Evolutionary conservation across 2,113 vertebrate genomes (phyloP), one percentile per base, ranked within the genome.

Genomic region (Microcebus jonahi): DNA sequence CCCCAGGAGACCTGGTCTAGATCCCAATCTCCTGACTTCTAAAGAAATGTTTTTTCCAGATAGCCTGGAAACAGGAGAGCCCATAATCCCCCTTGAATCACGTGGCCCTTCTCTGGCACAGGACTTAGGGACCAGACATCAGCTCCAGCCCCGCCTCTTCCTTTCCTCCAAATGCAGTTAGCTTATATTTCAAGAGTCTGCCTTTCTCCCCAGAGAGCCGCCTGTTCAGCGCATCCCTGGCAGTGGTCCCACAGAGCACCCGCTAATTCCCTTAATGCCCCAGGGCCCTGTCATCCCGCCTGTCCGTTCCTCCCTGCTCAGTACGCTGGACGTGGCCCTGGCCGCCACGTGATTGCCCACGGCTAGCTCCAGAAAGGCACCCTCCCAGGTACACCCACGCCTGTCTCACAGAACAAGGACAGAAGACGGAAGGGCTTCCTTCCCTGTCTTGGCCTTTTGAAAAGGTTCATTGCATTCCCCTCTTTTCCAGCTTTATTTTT

Each of bases 1-100:
- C 31, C 36, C 63, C 15, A 50, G 70, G 80, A 95, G 89, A 53
- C 12, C 20, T 68, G 75, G 67, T n/a, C n/a, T 53, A 86, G 80
- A 70, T 27, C 20, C 75, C 0, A 0, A 17, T 42, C 31, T 73
- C 29, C 77, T 63, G 88, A 65, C 39, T 81, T 57, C 87, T 53
- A 36, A 81, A 27, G 42, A 83, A 76, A 50, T 85, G 50, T 67
- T 82, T 89, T 94, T 86, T 86, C 82, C 71, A 93, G 45, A 71
- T 76, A 34, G 39, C 45, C 31, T 53, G 85, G 50, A 85, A 90
- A 34, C 27, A 48, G 73, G 70, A 80, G 73, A 77, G 57, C 4
- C 80, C 15, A 2, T 57, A 55, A 61, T 81, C 17, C n/a, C 34
- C 55, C 31, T 36, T 29, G 42, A 10, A 29, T 57, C 88, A 70